A percentile compares a stretch with the other conserved stretches of the same genome.
Evolutionary conservation across 2,113 vertebrate species (phyloP).

Genomic region (Anarhynchus alexandrinus): DNA sequence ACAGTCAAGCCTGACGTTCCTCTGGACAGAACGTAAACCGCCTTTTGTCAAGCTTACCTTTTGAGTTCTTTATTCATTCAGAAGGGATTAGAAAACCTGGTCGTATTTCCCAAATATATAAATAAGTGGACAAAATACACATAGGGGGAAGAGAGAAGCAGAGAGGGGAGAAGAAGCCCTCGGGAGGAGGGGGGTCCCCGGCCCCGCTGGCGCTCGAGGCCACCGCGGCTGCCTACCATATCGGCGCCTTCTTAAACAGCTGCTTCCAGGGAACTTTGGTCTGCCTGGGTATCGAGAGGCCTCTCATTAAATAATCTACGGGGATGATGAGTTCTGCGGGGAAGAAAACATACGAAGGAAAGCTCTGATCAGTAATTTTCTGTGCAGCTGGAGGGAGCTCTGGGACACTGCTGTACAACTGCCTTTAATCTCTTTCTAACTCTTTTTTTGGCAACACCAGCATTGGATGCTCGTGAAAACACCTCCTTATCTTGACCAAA

Average conservation of each 20-base stretch:
- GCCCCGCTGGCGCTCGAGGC: background rate
- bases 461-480: background rate
- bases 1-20: background rate
- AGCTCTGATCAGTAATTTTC: background rate
- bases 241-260: constrained; percentile 86
- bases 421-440: background rate
- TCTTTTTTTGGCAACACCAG: background rate
- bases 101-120: background rate
- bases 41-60: background rate
- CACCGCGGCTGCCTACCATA: constrained; percentile 81
- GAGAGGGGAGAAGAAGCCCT: background rate
- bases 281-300: constrained; percentile 75
- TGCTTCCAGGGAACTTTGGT: constrained; percentile 86
- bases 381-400: background rate
- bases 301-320: constrained; percentile 76
- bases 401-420: background rate
- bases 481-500: background rate
- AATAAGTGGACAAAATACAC: background rate
- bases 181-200: background rate
- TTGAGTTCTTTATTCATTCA: background rate
- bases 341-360: background rate
- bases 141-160: background rate
- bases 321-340: constrained; percentile 82
- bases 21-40: background rate
- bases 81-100: background rate